A percentile compares a stretch with the other conserved stretches of the same genome.
Evolutionary conservation across 2,797 vertebrate genomes (phyloP).

Genomic region (Otus scops): DNA sequence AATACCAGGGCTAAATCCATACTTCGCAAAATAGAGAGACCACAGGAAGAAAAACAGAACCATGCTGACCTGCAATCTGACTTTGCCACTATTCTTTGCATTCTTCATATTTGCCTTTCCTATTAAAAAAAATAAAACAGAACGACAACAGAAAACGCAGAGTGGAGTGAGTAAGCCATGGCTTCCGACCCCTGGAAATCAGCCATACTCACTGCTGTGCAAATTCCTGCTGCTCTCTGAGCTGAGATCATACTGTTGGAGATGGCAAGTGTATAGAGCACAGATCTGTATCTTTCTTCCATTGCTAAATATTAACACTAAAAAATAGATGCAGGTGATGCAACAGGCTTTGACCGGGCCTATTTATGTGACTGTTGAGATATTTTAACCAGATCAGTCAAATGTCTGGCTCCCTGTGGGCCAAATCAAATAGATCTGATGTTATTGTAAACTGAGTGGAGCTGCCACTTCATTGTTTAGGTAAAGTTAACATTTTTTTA

Average conservation of each 20-base stretch:
- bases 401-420: neutral
- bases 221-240: constrained; percentile 63
- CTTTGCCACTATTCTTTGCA: neutral
- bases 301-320: constrained; percentile 50
- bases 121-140: neutral
- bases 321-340: constrained; percentile 56
- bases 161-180: constrained; percentile 23
- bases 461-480: neutral
- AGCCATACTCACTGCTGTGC: constrained; percentile 54
- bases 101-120: constrained; percentile 11
- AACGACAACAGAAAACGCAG: neutral
- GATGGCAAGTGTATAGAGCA: constrained; percentile 47
- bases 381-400: constrained; percentile 32
- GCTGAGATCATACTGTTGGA: constrained; percentile 64
- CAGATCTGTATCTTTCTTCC: constrained; percentile 48
- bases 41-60: neutral
- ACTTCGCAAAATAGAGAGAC: neutral
- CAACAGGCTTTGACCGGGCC: constrained; percentile 11
- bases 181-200: constrained; percentile 50
- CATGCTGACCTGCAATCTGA: neutral
- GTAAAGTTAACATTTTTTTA: neutral
- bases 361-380: constrained; percentile 10
- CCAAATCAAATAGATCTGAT: neutral
- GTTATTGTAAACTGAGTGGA: neutral
- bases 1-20: neutral